A percentile compares a stretch with the other conserved stretches of the same genome.
Conservation (phyloP, 2,888 invertebrate genomes). For the Capitulum mitella region DNA sequence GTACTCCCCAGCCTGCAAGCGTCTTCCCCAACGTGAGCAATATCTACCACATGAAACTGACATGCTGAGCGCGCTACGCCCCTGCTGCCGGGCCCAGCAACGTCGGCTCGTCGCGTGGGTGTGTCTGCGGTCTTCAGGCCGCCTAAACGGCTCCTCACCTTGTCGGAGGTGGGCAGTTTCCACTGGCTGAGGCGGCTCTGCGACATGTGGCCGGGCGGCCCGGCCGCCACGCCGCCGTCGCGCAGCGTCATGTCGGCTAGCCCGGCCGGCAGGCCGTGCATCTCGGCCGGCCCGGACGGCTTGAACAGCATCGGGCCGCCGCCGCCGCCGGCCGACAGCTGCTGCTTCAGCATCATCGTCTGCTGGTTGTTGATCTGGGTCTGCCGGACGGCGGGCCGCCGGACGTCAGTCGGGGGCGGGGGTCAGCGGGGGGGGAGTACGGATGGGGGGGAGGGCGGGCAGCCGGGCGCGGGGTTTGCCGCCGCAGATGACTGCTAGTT, state of each 20-base stretch:
- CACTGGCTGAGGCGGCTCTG: constrained; percentile 77
- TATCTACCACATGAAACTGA: too few relatives aligned
- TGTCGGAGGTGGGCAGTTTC: constrained; percentile 60
- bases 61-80: too few relatives aligned
- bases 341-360: constrained; percentile 81
- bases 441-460: too few relatives aligned
- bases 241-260: constrained; percentile 72
- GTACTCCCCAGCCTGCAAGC: too few relatives aligned
- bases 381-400: constrained; percentile 44
- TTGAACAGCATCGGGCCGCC: constrained; percentile 30
- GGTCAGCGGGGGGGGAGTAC: too few relatives aligned
- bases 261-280: constrained; percentile 66
- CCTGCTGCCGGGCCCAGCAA: too few relatives aligned
- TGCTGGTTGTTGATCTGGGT: constrained; percentile 91
- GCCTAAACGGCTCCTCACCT: not conserved
- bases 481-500: too few relatives aligned
- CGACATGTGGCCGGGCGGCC: constrained; percentile 10
- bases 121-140: too few relatives aligned
- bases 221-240: constrained; percentile 32
- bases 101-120: too few relatives aligned
- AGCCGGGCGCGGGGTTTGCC: too few relatives aligned
- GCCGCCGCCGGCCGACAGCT: constrained; percentile 42
- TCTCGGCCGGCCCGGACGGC: constrained; percentile 44
- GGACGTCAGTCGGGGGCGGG: too few relatives aligned
- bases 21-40: too few relatives aligned